Base-by-base conservation (phyloP, 2,888 invertebrate genomes). In the Dicyrtoma fusca region DNA sequence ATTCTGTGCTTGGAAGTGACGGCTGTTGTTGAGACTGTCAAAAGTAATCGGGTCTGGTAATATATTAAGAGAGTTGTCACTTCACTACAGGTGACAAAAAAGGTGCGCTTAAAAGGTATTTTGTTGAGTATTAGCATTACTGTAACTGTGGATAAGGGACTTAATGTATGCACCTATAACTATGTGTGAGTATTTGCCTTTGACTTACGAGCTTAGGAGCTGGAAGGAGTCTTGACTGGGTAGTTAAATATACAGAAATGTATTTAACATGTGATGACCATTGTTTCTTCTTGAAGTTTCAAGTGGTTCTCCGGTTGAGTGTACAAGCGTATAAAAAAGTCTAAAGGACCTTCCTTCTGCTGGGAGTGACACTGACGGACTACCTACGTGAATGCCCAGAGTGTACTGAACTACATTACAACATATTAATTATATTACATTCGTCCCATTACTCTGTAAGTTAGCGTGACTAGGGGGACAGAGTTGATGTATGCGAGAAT, bases 1-100 rank as follows among this genome's bases (percentile, higher is more conserved):
- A 55, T 44, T 59, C 26, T 26, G 34, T n/a, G 0, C 34, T 59
- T 10, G 6, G 44, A 21, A 68, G 55, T 68, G 55, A 55, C 66
- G 66, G 55, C 44, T 55, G 66, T 21, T 55, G 65, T 65, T 51
- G 25, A 17, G 26, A 26, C 65, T 55, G 66, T 68, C 66, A 68
- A 68, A 68, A 68, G 66, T 68, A 68, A 68, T 68, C 55, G 66
- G 66, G 55, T 68, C 66, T 68, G 23, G 66, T 68, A 68, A 47
- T 64, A 71, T 63, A 64, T 64, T 59, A 64, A 51, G 63, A 71
- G 26, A 65, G 64, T 65, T 65, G 71, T 71, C 71, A 57, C 65
- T 65, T 55, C 47, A 42, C 64, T 55, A 65, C 71, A 71, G 71
- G 71, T 71, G 71, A 65, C 71, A 71, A 71, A 71, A 71, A 71